Conservation (phyloP, 2,797 vertebrate species). For the Sciurus vulgaris region DNA sequence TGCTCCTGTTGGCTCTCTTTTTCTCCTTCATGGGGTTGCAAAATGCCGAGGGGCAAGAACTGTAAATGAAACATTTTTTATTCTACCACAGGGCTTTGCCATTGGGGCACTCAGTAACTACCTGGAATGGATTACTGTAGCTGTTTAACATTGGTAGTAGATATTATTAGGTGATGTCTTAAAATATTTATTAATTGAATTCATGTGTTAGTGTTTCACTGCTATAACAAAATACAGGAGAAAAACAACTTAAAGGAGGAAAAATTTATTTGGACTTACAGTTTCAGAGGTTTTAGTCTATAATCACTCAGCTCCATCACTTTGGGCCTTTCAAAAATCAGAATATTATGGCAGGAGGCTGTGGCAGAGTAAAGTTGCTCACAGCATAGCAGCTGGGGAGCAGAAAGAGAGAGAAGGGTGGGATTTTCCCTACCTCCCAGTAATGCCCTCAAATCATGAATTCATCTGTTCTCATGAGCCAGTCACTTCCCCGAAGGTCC, state of each 20-base stretch:
- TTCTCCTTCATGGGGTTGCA: neutral
- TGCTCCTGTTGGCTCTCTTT: neutral
- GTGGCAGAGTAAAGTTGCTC: neutral
- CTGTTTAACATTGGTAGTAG: neutral
- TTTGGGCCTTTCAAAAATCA: neutral
- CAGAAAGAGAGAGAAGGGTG: too few relatives aligned
- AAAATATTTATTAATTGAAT: conserved; percentile 38
- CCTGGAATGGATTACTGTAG: neutral
- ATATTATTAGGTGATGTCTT: conserved; percentile 4
- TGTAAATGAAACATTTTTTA: neutral
- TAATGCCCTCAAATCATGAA: neutral
- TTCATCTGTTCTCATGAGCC: neutral
- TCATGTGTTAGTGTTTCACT: neutral
- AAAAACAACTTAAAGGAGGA: neutral
- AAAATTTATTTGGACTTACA: neutral
- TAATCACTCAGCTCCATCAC: neutral
- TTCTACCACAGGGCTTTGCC: neutral
- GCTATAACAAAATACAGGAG: neutral
- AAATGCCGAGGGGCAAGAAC: neutral
- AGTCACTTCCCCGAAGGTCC: neutral
- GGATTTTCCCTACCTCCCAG: neutral
- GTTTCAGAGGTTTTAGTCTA: neutral
- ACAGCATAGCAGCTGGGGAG: neutral
- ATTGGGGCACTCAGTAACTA: neutral
- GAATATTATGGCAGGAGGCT: neutral